Conservation (phyloP, 2,797 vertebrate genomes). For the Acipenser ruthenus region DNA sequence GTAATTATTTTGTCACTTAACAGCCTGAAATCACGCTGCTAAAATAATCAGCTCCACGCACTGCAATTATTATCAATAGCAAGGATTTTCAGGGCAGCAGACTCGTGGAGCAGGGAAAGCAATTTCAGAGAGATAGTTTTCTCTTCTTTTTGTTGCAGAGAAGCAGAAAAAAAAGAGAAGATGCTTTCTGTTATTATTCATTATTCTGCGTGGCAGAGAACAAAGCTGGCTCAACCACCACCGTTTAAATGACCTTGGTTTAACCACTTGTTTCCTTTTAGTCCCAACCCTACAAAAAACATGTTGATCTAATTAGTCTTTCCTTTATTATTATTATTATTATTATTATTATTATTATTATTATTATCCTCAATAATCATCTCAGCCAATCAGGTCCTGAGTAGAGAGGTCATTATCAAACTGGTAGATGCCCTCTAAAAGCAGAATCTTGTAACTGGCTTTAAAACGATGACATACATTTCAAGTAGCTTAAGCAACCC, state of each 20-base stretch:
- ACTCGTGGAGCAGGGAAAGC: constrained; percentile 26
- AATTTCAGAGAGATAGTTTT: constrained; percentile 35
- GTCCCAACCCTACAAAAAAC: no score
- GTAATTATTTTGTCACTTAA: constrained; percentile 66
- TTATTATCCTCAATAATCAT: no score
- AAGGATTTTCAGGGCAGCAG: constrained; percentile 28
- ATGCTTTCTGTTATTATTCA: constrained; percentile 30
- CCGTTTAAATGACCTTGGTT: not conserved
- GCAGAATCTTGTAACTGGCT: no score
- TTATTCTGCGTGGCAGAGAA: constrained; percentile 18
- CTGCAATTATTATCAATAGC: constrained; percentile 43
- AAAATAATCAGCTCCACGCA: constrained; percentile 37
- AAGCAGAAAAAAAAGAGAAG: constrained; percentile 15
- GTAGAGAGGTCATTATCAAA: no score
- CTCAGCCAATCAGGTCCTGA: no score
- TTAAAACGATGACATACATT: no score
- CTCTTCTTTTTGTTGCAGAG: constrained; percentile 13
- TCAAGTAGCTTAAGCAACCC: no score
- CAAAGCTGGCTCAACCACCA: constrained; percentile 20
- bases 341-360: no score
- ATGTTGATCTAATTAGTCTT: no score
- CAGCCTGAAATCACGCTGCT: constrained; percentile 36
- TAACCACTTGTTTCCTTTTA: not conserved
- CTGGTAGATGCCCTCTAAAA: no score
- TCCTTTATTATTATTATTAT: no score